Evolutionary conservation across 2,113 vertebrate species (phyloP), one percentile per base, ranked within the genome.

Genomic region (Sigmodon hispidus): DNA sequence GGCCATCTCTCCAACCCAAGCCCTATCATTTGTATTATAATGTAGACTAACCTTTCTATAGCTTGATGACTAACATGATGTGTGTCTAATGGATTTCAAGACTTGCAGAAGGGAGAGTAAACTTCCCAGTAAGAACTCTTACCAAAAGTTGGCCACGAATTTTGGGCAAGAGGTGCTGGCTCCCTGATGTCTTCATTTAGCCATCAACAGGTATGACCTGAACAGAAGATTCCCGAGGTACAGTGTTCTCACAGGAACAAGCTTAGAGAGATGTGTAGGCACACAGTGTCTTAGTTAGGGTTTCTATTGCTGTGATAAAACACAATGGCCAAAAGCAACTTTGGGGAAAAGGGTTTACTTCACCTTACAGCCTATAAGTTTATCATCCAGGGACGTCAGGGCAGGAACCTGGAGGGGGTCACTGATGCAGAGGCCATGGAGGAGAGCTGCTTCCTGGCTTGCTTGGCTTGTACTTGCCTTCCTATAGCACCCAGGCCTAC

Each of bases 21-120:
- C 45, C 31, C 45, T 84, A 91, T 98, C 63, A 87, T 97, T 96
- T 95, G 59, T 89, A 70, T 96, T 96, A 84, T 96, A 88, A 90
- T 93, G 61, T 90, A 97, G 93, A 96, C 93, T 94, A 93, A 90
- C 11, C 4, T 87, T 96, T 63, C 90, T 92, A 67, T 73, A 90
- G 83, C 76, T 96, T 52, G 73, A 86, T 96, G 96, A 95, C 72
- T 93, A 96, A 94, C 95, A 92, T 76, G 15, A 43, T 34, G 52
- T 94, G 61, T 92, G 45, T 95, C 57, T 92, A 94, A 75, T 36
- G 75, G 95, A 94, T 96, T 93, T 92, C 52, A 86, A 79, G 21
- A 67, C 61, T 72, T 89, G 36, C 16, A 24, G 81, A 55, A 15
- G 79, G 17, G 9, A 17, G 61, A 34, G 8, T 12, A 15, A 34